phyloP scores from a whole-genome alignment of 2,113 vertebrate species.

The Orthonyx spaldingii region DNA sequence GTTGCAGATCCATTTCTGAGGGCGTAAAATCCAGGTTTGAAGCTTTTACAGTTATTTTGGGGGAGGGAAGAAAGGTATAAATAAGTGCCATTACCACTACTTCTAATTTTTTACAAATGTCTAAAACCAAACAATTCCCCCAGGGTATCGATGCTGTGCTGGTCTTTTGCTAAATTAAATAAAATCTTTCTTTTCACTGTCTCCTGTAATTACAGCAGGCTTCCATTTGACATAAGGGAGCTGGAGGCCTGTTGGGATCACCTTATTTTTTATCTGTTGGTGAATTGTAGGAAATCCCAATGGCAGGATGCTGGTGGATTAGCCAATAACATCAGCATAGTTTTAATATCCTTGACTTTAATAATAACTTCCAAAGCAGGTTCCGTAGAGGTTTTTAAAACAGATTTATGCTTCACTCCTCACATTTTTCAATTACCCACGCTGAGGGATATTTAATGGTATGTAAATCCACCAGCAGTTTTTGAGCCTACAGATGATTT shows the following conservation, averaged over 20 bases:
- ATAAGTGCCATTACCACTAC: not conserved
- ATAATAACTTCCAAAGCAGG: not conserved
- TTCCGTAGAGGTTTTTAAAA: not conserved
- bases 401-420: not conserved
- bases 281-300: not conserved
- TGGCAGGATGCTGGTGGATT: not conserved
- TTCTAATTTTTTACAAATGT: not conserved
- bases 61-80: constrained; percentile 8
- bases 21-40: not conserved
- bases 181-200: not conserved
- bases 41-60: constrained; percentile 16
- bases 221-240: not conserved
- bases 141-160: not conserved
- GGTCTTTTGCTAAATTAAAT: not conserved
- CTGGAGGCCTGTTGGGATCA: not conserved
- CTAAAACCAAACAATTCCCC: not conserved
- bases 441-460: not conserved
- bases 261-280: not conserved
- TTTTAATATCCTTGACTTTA: not conserved
- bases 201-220: not conserved
- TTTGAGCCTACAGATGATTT: not conserved
- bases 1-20: not conserved
- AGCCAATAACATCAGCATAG: not conserved
- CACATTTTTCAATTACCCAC: not conserved
- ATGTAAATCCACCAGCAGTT: not conserved